Evolutionary conservation across 2,113 vertebrate genomes (phyloP), one percentile per base, ranked within the genome.

Genomic region (Oryzias melastigma): DNA sequence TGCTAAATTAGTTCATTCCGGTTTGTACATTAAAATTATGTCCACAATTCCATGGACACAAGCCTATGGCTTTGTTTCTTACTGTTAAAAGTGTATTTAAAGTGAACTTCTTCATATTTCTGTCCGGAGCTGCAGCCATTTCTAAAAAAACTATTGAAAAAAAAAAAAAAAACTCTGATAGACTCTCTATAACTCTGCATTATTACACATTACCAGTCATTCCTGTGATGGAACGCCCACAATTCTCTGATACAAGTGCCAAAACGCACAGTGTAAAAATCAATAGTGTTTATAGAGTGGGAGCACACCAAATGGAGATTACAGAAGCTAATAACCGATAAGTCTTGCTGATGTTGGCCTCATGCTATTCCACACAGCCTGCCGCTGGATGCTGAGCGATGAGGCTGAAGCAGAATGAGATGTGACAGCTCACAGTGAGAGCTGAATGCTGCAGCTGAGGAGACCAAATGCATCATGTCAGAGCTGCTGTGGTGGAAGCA

Each of bases 221-320:
- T 59, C 40, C 67, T 60, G 50, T 69, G 72, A 77, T 71, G 68
- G 64, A 71, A 78, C 44, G 1, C 58, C 65, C 75, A 62, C 78
- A 76, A 61, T 77, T 72, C 64, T 68, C 64, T 73, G 82, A 72
- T 80, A 66, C 75, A 68, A 73, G 73, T 64, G 73, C 78, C 74
- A 73, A 79, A 80, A 78, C 59, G 61, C 73, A 59, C 58, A 79
- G 68, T 76, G 78, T 82, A 78, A 83, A 89, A 89, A 90, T 89
- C 87, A 88, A 90, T 90, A 85, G 75, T 86, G 84, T 80, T 90
- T 89, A 87, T 81, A 82, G 85, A 88, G 71, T 79, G 52, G 69
- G 49, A 75, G 82, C 78, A 84, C 81, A 80, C 88, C 78, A 90
- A 86, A 87, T 79, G 75, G 84, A 83, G 81, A 85, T 90, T 87